A percentile compares a stretch with the other conserved stretches of the same genome.
These are phyloP conservation scores for Xyrauchen texanus DNA, from an alignment of 2,113 vertebrate genomes.

Conservation along the genomic window DNA sequence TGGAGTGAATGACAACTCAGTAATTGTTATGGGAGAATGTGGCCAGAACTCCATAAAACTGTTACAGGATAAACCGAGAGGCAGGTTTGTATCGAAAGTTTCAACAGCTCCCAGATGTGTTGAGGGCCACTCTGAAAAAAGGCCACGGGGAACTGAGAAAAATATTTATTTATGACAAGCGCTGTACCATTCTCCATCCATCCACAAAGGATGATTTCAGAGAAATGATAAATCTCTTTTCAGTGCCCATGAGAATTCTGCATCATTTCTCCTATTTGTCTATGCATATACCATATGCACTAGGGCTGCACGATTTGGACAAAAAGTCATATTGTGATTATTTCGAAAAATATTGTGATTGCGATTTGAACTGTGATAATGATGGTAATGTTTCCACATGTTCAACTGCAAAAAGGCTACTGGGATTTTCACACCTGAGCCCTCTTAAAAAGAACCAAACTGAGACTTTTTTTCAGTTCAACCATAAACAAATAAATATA, in stretches of 20 bases:
- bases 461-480: too few relatives aligned
- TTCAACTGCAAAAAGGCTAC: too few relatives aligned
- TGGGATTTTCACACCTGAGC: too few relatives aligned
- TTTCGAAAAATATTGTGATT: too few relatives aligned
- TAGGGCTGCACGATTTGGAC: background rate
- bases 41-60: conserved; percentile 25
- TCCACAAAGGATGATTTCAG: conserved; percentile 14
- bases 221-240: background rate
- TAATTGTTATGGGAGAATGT: conserved; percentile 36
- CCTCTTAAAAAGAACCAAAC: too few relatives aligned
- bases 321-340: too few relatives aligned
- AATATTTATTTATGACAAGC: conserved; percentile 39
- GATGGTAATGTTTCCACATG: too few relatives aligned
- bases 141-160: background rate
- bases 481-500: too few relatives aligned
- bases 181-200: conserved; percentile 9
- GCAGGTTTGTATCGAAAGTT: conserved; percentile 43
- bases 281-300: background rate
- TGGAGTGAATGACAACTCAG: conserved; percentile 35
- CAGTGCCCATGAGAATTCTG: conserved; percentile 15
- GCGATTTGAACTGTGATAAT: too few relatives aligned
- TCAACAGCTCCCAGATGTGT: conserved; percentile 29
- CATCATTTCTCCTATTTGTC: conserved; percentile 4
- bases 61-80: conserved; percentile 39
- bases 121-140: background rate